Evolutionary conservation across 2,888 invertebrate genomes (phyloP).

Genomic region (Lepeophtheirus nordmannii): DNA sequence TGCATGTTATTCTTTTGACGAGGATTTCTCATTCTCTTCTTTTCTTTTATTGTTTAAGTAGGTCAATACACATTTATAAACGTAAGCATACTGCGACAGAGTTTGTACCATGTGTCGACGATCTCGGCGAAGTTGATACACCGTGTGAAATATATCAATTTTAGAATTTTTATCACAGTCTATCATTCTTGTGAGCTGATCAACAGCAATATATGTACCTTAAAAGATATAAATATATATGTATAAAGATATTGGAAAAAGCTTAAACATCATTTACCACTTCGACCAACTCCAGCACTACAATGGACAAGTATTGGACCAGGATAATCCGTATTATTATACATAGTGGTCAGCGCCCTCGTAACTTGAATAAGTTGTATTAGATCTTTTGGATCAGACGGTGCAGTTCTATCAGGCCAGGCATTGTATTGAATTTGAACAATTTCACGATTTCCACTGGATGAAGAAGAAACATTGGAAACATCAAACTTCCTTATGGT

Average conservation of each 20-base stretch:
- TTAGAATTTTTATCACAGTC: slow-evolving; percentile 5
- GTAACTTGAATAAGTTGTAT: slow-evolving; percentile 6
- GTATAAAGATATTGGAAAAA: background rate
- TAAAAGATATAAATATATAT: background rate
- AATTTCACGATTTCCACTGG: background rate
- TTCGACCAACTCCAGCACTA: slow-evolving; percentile 17
- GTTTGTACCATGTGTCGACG: slow-evolving; percentile 19
- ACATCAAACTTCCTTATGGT: slow-evolving; percentile 14
- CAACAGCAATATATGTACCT: slow-evolving; percentile 18
- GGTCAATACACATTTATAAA: slow-evolving; percentile 5
- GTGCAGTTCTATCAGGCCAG: slow-evolving; percentile 16
- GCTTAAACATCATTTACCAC: background rate
- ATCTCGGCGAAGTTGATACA: slow-evolving; percentile 12
- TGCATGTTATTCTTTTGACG: too few species aligned
- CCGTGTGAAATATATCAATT: slow-evolving; percentile 10
- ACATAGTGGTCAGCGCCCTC: background rate
- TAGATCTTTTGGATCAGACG: slow-evolving; percentile 3
- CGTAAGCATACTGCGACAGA: slow-evolving; percentile 7
- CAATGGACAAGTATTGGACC: slow-evolving; percentile 15
- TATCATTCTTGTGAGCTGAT: slow-evolving; percentile 3
- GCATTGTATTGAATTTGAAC: slow-evolving; percentile 16
- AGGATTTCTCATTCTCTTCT: background rate
- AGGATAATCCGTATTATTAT: background rate
- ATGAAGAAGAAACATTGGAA: background rate
- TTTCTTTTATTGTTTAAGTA: background rate